Evolutionary conservation across 92 coral and sea anemone species (phyloP).

Genomic region (Anthopleura xanthogrammica): DNA sequence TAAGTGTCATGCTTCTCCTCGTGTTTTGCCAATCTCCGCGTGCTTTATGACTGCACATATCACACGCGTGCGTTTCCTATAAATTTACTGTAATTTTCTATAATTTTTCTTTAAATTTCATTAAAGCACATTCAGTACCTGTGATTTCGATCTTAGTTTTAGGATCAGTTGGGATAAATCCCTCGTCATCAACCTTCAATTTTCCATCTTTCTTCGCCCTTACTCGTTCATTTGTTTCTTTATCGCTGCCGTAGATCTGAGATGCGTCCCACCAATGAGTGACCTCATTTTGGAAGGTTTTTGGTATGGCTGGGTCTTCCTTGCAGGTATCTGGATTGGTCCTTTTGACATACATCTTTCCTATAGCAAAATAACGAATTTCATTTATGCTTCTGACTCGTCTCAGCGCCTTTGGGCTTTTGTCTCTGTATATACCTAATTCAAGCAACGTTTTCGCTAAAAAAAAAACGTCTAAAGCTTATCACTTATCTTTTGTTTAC

Average conservation of each 20-base stretch:
- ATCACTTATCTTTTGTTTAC: too few relatives aligned
- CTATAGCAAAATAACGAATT: constrained; percentile 10
- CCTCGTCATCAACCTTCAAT: constrained; percentile 64
- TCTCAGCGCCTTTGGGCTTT: too few relatives aligned
- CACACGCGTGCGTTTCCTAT: too few relatives aligned
- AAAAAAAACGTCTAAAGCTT: too few relatives aligned
- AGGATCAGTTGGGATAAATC: constrained; percentile 64
- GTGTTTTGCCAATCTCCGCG: too few relatives aligned
- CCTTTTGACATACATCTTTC: constrained; percentile 65
- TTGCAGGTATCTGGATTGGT: constrained; percentile 67
- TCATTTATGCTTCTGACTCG: too few relatives aligned
- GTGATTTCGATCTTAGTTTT: constrained; percentile 71
- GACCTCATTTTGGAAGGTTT: constrained; percentile 63
- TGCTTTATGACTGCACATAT: background rate
- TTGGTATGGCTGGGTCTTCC: constrained; percentile 50
- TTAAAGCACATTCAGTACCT: constrained; percentile 22
- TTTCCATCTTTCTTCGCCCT: constrained; percentile 59
- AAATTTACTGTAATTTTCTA: too few relatives aligned
- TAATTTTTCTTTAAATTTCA: too few relatives aligned
- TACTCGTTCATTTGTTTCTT: constrained; percentile 51
- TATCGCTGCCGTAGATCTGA: constrained; percentile 81
- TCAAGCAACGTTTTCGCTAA: too few relatives aligned
- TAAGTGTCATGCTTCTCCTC: too few relatives aligned
- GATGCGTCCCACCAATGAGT: constrained; percentile 98
- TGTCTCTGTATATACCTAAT: too few relatives aligned